Percentiles rank a stretch among this genome's conserved stretches.
phyloP scores from a whole-genome alignment of 2,797 vertebrate genomes.

The Sylvilagus floridanus region DNA sequence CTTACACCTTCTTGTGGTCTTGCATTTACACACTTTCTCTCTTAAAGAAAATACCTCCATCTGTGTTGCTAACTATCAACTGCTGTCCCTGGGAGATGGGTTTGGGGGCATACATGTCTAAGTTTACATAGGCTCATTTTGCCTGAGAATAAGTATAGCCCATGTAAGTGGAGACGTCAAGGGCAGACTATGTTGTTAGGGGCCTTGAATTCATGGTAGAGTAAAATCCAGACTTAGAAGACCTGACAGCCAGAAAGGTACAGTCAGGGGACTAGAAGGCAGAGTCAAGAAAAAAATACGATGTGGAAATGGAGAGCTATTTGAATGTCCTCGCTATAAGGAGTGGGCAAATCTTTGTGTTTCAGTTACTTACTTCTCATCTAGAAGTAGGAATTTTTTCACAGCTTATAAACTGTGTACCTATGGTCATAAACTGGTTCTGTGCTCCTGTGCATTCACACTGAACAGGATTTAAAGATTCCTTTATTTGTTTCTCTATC shows the following conservation, averaged over 20 bases:
- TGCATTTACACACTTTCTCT: neutral
- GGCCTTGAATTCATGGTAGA: neutral
- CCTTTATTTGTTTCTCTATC: neutral
- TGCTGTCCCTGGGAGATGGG: neutral
- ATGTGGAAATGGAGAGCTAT: neutral
- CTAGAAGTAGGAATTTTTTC: neutral
- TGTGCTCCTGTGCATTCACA: neutral
- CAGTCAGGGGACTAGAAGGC: neutral
- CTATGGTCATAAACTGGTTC: neutral
- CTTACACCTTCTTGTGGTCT: neutral
- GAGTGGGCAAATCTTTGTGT: neutral
- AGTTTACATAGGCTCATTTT: conserved; percentile 8
- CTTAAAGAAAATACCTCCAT: conserved; percentile 12
- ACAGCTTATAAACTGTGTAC: neutral
- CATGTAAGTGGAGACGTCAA: neutral
- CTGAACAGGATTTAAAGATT: neutral
- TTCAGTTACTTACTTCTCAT: neutral
- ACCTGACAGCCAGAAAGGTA: neutral
- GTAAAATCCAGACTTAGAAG: neutral
- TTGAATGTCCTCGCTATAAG: neutral
- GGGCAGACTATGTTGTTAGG: neutral
- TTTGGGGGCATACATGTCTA: neutral
- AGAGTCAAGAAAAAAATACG: neutral
- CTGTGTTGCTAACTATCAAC: neutral
- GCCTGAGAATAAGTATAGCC: neutral